Evolutionary conservation across 2,888 invertebrate species (phyloP).

Genomic region (Cyclophora punctaria): DNA sequence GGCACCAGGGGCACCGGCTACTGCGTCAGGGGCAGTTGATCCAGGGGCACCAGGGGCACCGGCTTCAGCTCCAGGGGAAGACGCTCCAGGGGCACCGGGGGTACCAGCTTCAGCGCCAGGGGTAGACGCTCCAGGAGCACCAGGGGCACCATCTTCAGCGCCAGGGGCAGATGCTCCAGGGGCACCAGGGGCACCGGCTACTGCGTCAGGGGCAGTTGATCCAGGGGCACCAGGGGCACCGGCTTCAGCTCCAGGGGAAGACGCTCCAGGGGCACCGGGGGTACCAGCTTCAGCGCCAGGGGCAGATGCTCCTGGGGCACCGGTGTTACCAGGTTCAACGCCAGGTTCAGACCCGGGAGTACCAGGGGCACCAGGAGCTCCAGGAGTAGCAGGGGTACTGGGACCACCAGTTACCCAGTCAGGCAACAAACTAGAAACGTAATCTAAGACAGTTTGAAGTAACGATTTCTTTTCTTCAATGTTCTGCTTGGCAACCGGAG

Average conservation of each 20-base stretch:
- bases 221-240: not conserved
- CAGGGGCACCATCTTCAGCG: not conserved
- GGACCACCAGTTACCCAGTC: conserved; percentile 38
- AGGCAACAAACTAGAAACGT: conserved; percentile 48
- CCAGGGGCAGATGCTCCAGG: not conserved
- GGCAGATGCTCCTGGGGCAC: not conserved
- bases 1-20: not conserved
- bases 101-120: not conserved
- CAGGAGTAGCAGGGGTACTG: conserved; percentile 3
- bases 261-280: not conserved
- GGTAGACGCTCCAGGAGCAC: not conserved
- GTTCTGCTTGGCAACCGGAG: conserved; percentile 34
- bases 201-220: not conserved
- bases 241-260: not conserved
- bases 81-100: not conserved
- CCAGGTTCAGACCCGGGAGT: not conserved
- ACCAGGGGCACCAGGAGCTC: not conserved
- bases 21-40: conserved; percentile 1
- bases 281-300: not conserved
- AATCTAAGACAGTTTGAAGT: conserved; percentile 43
- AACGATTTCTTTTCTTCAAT: conserved; percentile 48
- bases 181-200: not conserved
- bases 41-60: conserved; percentile 1
- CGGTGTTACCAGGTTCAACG: conserved; percentile 1
- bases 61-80: not conserved